Evolutionary conservation across 2,113 vertebrate species (phyloP), one percentile per base, ranked within the genome.

Genomic region (Empidonax traillii): DNA sequence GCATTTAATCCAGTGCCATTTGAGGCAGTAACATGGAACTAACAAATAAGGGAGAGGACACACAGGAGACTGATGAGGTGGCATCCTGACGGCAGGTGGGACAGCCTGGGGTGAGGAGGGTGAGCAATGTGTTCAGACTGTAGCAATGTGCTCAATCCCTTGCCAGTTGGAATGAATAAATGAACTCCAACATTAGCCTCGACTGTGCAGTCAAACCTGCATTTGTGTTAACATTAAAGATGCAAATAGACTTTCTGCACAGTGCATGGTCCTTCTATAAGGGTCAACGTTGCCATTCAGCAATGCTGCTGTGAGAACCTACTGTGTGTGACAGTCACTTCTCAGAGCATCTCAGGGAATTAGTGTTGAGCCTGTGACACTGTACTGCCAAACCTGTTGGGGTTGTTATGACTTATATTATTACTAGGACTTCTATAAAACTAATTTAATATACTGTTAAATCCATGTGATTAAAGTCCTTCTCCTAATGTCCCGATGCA

Each of bases 261-360:
- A 52, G 4, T 16, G 6, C 25, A 8, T 73, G 27, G 37, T 37
- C 8, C 23, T 84, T 35, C 31, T 19, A 76, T 47, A 33, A 65
- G 6, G 52, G 49, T 44, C 19, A 35, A 9, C 13, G 27, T 56
- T 52, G 30, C 33, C 4, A 3, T 2, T 67, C 23, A 66, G 52
- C 49, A 76, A 2, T 39, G 28, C 5, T 65, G 20, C 24, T 71
- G 35, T 33, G 27, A 94, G 86, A 83, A 87, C 15, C 39, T 24
- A 41, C 35, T 52, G 24, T 0, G 0, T 68, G 0, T 68, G 49
- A 85, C 67, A 18, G 15, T 72, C 3, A 75, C 16, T 85, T 65
- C 23, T 31, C 33, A 24, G 31, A 39, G 7, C 22, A 33, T 27
- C 43, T 65, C 66, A 72, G 58, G 71, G n/a, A 63, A 65, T 72